phyloP scores from a whole-genome alignment of 2,797 vertebrate species.

The Ambastaia sidthimunki region DNA sequence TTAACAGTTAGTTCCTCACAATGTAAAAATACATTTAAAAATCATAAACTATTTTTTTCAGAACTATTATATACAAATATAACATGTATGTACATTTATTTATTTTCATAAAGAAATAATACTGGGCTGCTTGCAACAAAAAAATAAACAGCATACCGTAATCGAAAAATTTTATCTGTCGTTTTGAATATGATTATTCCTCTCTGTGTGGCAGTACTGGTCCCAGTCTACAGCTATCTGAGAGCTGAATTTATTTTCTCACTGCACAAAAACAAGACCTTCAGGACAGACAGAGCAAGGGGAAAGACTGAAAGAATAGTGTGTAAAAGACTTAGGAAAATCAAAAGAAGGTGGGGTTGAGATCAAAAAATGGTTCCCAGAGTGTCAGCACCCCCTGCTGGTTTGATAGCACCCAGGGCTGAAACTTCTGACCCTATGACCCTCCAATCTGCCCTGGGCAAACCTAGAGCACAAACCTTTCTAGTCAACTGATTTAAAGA shows the following conservation, averaged over 20 bases:
- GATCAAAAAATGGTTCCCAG: slow-evolving; percentile 73
- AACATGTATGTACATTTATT: too few species aligned
- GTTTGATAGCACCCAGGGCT: slow-evolving; percentile 71
- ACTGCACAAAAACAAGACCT: slow-evolving; percentile 54
- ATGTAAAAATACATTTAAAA: too few species aligned
- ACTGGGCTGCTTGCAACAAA: too few species aligned
- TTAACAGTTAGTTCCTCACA: too few species aligned
- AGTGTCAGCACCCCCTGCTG: slow-evolving; percentile 97
- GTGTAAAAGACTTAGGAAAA: too few species aligned
- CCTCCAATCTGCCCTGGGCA: slow-evolving; percentile 45
- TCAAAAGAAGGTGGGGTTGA: slow-evolving; percentile 35
- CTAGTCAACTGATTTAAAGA: slow-evolving; percentile 20
- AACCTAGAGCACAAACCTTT: slow-evolving; percentile 21
- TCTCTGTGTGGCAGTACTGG: background rate
- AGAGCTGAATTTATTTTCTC: slow-evolving; percentile 21
- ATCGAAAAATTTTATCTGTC: background rate
- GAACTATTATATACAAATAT: too few species aligned
- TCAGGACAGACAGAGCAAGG: slow-evolving; percentile 44
- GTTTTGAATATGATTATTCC: background rate
- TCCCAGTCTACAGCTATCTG: background rate
- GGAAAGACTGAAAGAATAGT: background rate
- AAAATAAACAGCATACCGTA: too few species aligned
- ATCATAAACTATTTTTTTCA: too few species aligned
- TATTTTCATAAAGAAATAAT: too few species aligned
- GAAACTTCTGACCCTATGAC: slow-evolving; percentile 63